Evolutionary conservation across 2,888 invertebrate species (phyloP).

Genomic region (Melipona beecheii): DNA sequence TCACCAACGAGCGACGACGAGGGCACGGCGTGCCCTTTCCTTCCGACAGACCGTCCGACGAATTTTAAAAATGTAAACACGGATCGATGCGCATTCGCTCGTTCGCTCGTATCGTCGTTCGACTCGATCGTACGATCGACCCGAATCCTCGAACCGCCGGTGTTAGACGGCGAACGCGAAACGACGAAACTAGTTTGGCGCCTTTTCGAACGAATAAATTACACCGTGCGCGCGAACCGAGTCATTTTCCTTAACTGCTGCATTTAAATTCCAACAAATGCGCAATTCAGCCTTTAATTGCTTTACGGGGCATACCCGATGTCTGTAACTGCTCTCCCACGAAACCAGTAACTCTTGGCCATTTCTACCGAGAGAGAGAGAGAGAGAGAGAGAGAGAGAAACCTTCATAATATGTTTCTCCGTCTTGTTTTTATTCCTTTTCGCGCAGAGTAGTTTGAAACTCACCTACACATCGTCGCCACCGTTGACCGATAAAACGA

Average conservation of each 20-base stretch:
- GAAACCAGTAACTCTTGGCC: conserved; percentile 21
- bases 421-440: not conserved
- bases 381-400: too few relatives aligned
- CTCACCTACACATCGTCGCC: conserved; percentile 1
- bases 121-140: conserved; percentile 1
- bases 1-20: conserved; percentile 65
- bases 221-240: conserved; percentile 11
- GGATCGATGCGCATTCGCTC: conserved; percentile 16
- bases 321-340: conserved; percentile 24
- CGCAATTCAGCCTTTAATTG: conserved; percentile 45
- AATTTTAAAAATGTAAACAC: conserved; percentile 55
- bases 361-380: not conserved
- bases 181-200: conserved; percentile 1
- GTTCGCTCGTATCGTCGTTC: conserved; percentile 3
- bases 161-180: not conserved
- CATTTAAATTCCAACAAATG: conserved; percentile 51
- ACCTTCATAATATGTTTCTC: not conserved
- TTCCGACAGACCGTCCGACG: conserved; percentile 48
- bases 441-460: not conserved
- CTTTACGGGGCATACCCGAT: conserved; percentile 35
- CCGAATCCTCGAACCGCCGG: not conserved
- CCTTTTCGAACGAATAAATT: conserved; percentile 43
- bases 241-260: conserved; percentile 42
- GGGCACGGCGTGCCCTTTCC: conserved; percentile 55
- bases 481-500: conserved; percentile 33